Evolutionary conservation across 2,888 invertebrate species (phyloP).

Genomic region (Oligia fasciuncula): DNA sequence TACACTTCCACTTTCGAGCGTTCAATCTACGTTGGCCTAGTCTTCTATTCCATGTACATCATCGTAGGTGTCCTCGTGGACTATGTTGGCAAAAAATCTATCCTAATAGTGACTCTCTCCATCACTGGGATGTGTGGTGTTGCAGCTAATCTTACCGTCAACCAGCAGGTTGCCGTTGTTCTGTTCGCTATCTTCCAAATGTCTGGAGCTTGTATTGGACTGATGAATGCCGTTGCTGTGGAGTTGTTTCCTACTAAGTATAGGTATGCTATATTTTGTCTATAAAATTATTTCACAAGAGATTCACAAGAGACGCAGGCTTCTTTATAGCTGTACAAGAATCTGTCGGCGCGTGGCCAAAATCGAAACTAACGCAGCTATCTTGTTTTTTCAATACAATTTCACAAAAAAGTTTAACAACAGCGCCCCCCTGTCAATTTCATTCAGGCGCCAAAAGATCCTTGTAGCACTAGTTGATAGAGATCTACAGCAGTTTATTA

Average conservation of each 20-base stretch:
- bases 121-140: constrained; percentile 90
- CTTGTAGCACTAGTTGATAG: neutral
- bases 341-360: neutral
- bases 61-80: constrained; percentile 91
- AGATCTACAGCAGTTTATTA: neutral
- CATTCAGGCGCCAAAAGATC: neutral
- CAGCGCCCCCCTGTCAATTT: neutral
- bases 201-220: constrained; percentile 89
- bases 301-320: neutral
- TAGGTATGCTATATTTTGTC: constrained; percentile 71
- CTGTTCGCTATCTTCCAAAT: constrained; percentile 89
- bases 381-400: neutral
- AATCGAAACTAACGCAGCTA: neutral
- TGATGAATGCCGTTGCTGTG: constrained; percentile 90
- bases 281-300: neutral
- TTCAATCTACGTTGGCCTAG: constrained; percentile 91
- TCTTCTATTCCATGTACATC: constrained; percentile 91
- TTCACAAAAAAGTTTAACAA: neutral
- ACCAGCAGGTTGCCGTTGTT: constrained; percentile 90
- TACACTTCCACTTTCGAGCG: constrained; percentile 91
- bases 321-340: neutral
- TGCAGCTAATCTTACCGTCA: constrained; percentile 90
- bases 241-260: constrained; percentile 90
- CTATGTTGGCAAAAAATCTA: constrained; percentile 88
- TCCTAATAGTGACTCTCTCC: constrained; percentile 85